Conservation (phyloP, 2,113 vertebrate genomes). For the Odocoileus virginianus region DNA sequence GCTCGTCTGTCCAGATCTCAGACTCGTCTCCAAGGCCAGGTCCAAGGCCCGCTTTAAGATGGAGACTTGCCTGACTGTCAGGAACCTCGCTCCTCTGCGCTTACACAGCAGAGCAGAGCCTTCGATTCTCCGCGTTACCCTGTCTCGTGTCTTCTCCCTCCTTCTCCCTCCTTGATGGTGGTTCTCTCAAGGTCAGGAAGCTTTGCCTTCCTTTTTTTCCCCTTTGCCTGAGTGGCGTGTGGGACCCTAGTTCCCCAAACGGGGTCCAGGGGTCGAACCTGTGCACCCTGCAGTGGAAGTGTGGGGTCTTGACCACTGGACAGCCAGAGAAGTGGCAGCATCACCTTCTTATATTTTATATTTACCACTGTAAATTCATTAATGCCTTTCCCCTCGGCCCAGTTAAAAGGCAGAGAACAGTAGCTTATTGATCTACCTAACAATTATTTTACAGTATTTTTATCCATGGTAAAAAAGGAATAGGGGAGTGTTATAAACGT, state of each 20-base stretch:
- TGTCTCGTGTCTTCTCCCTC: neutral
- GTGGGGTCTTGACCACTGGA: neutral
- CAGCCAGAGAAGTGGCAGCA: neutral
- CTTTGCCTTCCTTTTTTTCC: neutral
- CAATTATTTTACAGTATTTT: neutral
- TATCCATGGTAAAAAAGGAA: neutral
- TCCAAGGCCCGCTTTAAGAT: neutral
- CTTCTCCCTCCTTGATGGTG: neutral
- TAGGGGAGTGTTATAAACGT: neutral
- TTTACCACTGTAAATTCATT: neutral
- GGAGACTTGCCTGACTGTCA: neutral
- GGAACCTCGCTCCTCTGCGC: fast-evolving
- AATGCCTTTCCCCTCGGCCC: neutral
- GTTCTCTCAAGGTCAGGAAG: neutral
- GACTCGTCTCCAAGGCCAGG: neutral
- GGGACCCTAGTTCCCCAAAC: neutral
- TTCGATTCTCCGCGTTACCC: neutral
- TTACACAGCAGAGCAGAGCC: fast-evolving
- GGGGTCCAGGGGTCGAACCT: neutral
- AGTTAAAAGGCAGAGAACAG: neutral
- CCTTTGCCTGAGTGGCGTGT: neutral
- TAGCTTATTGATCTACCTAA: neutral
- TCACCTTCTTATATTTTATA: neutral
- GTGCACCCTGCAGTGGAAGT: neutral
- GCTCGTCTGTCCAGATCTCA: neutral